Evolutionary conservation across 1,140 invertebrate species (phyloP).

Genomic region (Mactra quadrangularis): DNA sequence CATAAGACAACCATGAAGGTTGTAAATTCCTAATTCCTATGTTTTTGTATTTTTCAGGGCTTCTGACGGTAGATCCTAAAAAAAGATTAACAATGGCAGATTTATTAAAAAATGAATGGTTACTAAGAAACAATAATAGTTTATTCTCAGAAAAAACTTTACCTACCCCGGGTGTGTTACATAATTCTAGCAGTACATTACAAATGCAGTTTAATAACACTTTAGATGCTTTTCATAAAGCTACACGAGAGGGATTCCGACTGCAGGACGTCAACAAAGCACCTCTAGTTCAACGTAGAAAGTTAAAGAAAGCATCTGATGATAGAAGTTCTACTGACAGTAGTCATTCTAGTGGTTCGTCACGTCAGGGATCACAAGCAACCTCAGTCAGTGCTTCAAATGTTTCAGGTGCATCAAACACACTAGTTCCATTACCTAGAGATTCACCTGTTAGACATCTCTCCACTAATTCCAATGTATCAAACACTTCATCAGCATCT

Average conservation of each 20-base stretch:
- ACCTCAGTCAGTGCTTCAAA: constrained; percentile 60
- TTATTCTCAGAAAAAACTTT: constrained; percentile 84
- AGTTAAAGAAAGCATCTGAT: constrained; percentile 86
- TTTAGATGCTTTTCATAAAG: constrained; percentile 89
- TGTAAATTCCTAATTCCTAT: too few relatives aligned
- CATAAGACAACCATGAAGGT: too few relatives aligned
- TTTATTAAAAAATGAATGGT: constrained; percentile 88
- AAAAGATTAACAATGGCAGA: constrained; percentile 89
- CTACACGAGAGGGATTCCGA: constrained; percentile 89
- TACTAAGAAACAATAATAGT: constrained; percentile 83
- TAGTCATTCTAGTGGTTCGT: constrained; percentile 73
- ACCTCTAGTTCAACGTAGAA: constrained; percentile 89
- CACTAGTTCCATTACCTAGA: background rate
- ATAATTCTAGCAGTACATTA: constrained; percentile 69
- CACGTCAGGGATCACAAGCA: constrained; percentile 62
- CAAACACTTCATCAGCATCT: constrained; percentile 71
- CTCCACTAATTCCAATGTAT: constrained; percentile 67
- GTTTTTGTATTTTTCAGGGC: constrained; percentile 80
- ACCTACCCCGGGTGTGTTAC: constrained; percentile 86
- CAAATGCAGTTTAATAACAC: constrained; percentile 85
- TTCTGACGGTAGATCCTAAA: constrained; percentile 91
- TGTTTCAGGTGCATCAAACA: background rate
- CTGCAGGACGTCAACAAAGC: constrained; percentile 89
- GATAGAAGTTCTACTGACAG: constrained; percentile 79
- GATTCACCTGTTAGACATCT: constrained; percentile 56